phyloP scores from a whole-genome alignment of 2,797 vertebrate genomes.

The Poeciliopsis gracilis region DNA sequence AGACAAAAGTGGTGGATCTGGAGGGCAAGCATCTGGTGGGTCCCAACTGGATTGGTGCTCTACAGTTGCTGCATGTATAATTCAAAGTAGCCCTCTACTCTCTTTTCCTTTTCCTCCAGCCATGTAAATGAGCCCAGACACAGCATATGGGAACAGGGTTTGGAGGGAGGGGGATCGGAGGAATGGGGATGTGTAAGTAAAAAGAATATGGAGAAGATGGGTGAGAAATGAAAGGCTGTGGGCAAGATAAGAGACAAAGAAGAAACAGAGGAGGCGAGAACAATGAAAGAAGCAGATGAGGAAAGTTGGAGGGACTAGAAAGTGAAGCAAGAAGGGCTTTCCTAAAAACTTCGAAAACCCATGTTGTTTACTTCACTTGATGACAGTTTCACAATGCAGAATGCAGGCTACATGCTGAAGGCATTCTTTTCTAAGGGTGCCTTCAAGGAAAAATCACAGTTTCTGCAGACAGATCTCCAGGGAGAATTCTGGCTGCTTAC shows the following conservation, averaged over 20 bases:
- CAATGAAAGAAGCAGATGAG: constrained; percentile 30
- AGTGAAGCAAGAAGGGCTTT: constrained; percentile 8
- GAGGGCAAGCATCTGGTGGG: constrained; percentile 77
- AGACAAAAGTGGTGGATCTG: constrained; percentile 69
- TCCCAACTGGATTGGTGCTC: constrained; percentile 61
- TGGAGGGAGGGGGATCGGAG: constrained; percentile 31
- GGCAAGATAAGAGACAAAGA: constrained; percentile 29
- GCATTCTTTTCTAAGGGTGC: constrained; percentile 44
- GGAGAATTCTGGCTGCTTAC: constrained; percentile 38
- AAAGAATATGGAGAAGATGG: constrained; percentile 29
- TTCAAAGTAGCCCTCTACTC: constrained; percentile 64
- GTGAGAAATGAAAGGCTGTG: constrained; percentile 37
- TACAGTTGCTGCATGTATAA: constrained; percentile 74
- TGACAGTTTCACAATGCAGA: constrained; percentile 46
- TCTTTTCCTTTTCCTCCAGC: constrained; percentile 69
- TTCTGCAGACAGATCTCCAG: constrained; percentile 56
- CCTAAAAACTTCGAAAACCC: constrained; percentile 29
- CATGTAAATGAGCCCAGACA: constrained; percentile 74
- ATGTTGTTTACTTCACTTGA: constrained; percentile 36
- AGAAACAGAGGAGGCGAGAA: constrained; percentile 22
- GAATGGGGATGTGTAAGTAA: constrained; percentile 32
- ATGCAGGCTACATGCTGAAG: constrained; percentile 39
- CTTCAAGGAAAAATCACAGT: constrained; percentile 64
- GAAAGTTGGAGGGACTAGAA: constrained; percentile 46
- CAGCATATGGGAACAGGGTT: constrained; percentile 64